Conservation (phyloP, 1,140 invertebrate species). For the Chironomus tepperi region DNA sequence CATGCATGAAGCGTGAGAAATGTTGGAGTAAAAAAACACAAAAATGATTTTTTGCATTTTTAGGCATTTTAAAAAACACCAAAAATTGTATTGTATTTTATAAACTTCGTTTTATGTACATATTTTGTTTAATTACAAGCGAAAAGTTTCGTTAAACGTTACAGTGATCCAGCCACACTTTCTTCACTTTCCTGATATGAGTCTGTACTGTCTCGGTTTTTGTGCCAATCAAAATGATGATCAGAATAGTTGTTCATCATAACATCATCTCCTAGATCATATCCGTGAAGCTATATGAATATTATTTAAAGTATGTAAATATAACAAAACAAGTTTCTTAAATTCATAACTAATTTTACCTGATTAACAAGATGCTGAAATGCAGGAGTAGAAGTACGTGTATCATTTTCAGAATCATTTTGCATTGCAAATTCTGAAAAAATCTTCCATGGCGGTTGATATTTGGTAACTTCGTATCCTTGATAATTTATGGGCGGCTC, state of each 20-base stretch:
- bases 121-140: not conserved
- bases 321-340: not conserved
- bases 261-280: not conserved
- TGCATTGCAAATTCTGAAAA: constrained; percentile 91
- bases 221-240: not conserved
- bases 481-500: constrained; percentile 80
- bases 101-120: too few relatives aligned
- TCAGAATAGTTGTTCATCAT: not conserved
- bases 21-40: too few relatives aligned
- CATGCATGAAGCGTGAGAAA: too few relatives aligned
- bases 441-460: constrained; percentile 96
- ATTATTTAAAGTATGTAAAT: not conserved
- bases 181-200: constrained; percentile 19
- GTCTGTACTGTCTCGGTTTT: constrained; percentile 1
- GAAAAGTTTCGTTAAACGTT: constrained; percentile 6
- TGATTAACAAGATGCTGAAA: constrained; percentile 95
- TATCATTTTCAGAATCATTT: constrained; percentile 69
- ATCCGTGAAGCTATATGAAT: not conserved
- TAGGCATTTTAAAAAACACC: too few relatives aligned
- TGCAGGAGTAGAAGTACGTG: constrained; percentile 57
- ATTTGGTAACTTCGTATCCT: constrained; percentile 85
- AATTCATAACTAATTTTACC: constrained; percentile 47
- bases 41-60: too few relatives aligned
- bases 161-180: constrained; percentile 1
- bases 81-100: not conserved